Evolutionary conservation across 2,888 invertebrate species (phyloP).

Genomic region (Nephrocerus scutellatus): DNA sequence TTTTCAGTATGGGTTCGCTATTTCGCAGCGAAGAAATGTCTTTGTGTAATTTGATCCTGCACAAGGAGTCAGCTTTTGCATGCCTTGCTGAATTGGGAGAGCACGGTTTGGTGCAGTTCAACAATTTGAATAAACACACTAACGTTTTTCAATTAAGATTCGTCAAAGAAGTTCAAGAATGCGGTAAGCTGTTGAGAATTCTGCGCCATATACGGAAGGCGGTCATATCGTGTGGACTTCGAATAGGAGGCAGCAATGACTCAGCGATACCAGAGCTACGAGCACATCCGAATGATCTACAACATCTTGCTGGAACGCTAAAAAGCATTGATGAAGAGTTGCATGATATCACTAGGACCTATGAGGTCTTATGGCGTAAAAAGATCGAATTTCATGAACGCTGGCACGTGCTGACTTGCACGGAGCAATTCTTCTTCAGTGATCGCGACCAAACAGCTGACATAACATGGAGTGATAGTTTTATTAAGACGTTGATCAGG

Average conservation of each 20-base stretch:
- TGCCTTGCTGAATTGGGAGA: constrained; percentile 36
- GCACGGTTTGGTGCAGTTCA: constrained; percentile 36
- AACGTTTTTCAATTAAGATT: constrained; percentile 27
- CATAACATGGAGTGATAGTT: constrained; percentile 32
- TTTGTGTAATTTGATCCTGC: constrained; percentile 34
- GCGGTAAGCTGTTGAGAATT: constrained; percentile 30
- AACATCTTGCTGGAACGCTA: constrained; percentile 23
- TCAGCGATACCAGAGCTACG: constrained; percentile 25
- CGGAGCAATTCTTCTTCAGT: constrained; percentile 25
- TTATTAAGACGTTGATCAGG: constrained; percentile 23
- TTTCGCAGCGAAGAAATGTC: constrained; percentile 41
- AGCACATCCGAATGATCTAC: constrained; percentile 23
- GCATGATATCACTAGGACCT: constrained; percentile 24
- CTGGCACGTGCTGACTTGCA: constrained; percentile 26
- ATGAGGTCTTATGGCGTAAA: constrained; percentile 20
- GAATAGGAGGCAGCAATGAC: constrained; percentile 25
- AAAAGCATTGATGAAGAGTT: constrained; percentile 24
- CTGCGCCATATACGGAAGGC: constrained; percentile 23
- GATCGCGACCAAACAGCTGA: constrained; percentile 20
- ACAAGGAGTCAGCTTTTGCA: constrained; percentile 36
- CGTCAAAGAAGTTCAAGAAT: constrained; percentile 24
- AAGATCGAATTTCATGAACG: constrained; percentile 26
- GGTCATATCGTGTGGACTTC: constrained; percentile 26
- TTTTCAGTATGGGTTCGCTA: too few species aligned
- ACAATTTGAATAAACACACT: constrained; percentile 28